Evolutionary conservation across 2,888 invertebrate species (phyloP).

Genomic region (Neelides folsomi): DNA sequence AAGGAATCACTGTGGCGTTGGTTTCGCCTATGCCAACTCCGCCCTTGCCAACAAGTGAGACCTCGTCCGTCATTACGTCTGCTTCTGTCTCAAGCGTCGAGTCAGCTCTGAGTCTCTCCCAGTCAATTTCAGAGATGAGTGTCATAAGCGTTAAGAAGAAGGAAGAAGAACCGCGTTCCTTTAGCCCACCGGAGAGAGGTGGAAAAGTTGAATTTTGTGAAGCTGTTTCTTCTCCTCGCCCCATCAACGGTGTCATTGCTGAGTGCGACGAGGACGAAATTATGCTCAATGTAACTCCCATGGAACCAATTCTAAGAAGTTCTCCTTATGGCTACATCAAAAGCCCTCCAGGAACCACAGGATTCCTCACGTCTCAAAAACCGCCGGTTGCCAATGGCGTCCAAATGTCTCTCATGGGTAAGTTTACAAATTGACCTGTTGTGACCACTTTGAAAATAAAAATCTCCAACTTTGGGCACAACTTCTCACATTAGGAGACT

Average conservation of each 20-base stretch:
- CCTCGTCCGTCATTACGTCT: conserved; percentile 16
- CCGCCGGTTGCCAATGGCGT: conserved; percentile 8
- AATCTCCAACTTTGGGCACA: too few species aligned
- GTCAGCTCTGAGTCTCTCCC: conserved; percentile 42
- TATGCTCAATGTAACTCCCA: conserved; percentile 70
- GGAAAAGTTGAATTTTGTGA: conserved; percentile 5
- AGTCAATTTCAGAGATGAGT: conserved; percentile 57
- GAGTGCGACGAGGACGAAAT: conserved; percentile 47
- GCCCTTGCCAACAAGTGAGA: conserved; percentile 9
- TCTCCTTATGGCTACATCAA: conserved; percentile 31
- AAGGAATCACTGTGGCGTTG: conserved; percentile 41
- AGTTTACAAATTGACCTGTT: conserved; percentile 1
- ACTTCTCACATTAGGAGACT: too few species aligned
- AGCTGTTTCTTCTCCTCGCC: neutral
- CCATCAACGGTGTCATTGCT: conserved; percentile 17
- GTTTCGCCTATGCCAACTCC: conserved; percentile 59
- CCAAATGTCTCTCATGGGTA: conserved; percentile 30
- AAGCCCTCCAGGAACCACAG: conserved; percentile 23
- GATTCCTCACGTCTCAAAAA: conserved; percentile 12
- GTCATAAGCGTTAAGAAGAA: neutral
- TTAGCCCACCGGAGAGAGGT: neutral
- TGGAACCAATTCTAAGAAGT: conserved; percentile 46
- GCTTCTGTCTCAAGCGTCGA: conserved; percentile 26
- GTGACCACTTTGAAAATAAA: too few species aligned
- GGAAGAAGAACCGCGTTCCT: neutral